A percentile compares a stretch with the other conserved stretches of the same genome.
These are phyloP conservation scores for Trichosurus vulpecula DNA, from an alignment of 2,797 vertebrate genomes.

Conservation along the genomic window DNA sequence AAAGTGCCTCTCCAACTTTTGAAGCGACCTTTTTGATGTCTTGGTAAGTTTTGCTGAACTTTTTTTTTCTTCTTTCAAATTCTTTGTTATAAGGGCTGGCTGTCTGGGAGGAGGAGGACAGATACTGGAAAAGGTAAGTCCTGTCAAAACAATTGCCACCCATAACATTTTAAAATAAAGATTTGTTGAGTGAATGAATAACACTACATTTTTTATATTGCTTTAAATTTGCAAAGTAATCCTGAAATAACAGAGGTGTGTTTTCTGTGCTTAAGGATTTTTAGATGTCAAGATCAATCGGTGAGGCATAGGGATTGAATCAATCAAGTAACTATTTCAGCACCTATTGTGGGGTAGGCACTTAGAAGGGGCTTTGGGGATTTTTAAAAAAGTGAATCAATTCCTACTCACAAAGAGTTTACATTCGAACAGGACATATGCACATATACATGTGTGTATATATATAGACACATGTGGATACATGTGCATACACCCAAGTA, in stretches of 20 bases:
- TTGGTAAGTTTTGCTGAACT: background rate
- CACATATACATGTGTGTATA: rapidly evolving
- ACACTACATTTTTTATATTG: background rate
- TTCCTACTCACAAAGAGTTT: background rate
- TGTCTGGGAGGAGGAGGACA: background rate
- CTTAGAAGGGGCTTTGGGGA: background rate
- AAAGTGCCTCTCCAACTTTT: background rate
- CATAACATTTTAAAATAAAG: background rate
- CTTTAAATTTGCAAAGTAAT: background rate
- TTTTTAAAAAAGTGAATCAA: background rate
- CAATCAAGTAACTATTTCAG: background rate
- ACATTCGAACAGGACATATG: background rate
- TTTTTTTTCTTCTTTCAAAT: background rate
- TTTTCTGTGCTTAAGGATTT: background rate
- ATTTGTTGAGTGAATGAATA: background rate
- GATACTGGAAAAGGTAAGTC: background rate
- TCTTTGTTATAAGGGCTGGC: background rate
- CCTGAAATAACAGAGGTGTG: background rate
- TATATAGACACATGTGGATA: too few relatives aligned
- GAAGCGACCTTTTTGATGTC: background rate
- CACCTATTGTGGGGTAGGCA: background rate
- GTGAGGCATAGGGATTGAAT: background rate
- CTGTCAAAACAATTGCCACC: background rate
- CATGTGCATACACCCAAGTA: background rate
- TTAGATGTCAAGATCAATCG: background rate